A percentile compares a stretch with the other conserved stretches of the same genome.
Evolutionary conservation across 2,888 invertebrate genomes (phyloP).

Genomic region (Caenorhabditis japonica): DNA sequence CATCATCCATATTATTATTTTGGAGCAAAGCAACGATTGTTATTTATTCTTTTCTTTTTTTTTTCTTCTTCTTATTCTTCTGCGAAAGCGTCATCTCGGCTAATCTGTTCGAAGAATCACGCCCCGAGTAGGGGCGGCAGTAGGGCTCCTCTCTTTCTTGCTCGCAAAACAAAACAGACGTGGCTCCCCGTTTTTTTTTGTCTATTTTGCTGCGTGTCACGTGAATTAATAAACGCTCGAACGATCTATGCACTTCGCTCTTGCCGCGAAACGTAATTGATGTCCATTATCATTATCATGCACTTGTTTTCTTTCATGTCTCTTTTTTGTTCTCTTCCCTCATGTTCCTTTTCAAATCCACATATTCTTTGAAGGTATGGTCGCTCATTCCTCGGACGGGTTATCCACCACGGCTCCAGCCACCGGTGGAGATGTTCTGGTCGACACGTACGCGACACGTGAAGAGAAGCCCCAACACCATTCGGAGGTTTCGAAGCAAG

Average conservation of each 20-base stretch:
- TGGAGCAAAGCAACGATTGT: no score
- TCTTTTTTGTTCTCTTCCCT: not conserved
- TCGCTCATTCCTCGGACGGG: conserved; percentile 59
- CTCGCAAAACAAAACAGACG: conserved; percentile 39
- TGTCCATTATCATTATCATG: not conserved
- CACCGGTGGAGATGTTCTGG: conserved; percentile 50
- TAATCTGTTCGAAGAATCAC: conserved; percentile 16
- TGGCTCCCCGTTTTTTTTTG: not conserved
- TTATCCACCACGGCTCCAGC: conserved; percentile 55
- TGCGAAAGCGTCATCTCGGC: conserved; percentile 8
- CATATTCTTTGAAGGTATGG: conserved; percentile 44
- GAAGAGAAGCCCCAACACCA: conserved; percentile 21
- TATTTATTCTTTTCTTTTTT: not conserved
- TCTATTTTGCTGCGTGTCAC: conserved; percentile 25
- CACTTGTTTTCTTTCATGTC: not conserved
- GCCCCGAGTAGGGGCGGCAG: conserved; percentile 11
- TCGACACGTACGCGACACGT: conserved; percentile 25
- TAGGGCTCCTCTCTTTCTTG: not conserved
- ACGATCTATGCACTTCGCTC: conserved; percentile 11
- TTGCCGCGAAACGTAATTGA: not conserved
- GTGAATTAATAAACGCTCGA: conserved; percentile 22
- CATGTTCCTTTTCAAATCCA: no score
- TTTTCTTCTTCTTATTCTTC: conserved; percentile 3
- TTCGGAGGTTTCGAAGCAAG: not conserved
- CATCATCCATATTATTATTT: no score